Conservation (phyloP, 2,113 vertebrate species). For the Cavia aperea region DNA sequence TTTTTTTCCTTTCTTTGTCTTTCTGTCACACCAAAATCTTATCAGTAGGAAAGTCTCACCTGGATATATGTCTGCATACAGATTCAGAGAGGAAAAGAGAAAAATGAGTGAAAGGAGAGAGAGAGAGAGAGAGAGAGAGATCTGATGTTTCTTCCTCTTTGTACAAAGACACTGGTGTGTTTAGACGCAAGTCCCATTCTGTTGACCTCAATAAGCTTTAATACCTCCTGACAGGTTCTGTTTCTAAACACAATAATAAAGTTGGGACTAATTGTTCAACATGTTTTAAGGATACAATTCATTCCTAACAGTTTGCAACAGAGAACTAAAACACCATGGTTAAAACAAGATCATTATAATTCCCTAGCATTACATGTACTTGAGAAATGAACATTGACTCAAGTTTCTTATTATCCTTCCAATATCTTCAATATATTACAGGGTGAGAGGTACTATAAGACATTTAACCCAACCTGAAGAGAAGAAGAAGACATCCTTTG, state of each 20-base stretch:
- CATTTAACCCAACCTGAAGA: background rate
- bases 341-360: background rate
- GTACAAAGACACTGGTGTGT: background rate
- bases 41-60: background rate
- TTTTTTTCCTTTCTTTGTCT: too few species aligned
- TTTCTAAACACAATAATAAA: background rate
- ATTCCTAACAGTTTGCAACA: background rate
- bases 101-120: too few species aligned
- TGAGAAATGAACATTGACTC: background rate
- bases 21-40: too few species aligned
- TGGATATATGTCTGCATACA: background rate
- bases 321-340: background rate
- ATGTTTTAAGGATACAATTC: background rate
- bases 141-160: background rate
- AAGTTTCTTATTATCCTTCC: background rate
- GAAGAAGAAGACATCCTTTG: background rate
- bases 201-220: background rate
- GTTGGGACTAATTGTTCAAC: background rate
- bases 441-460: background rate
- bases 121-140: background rate
- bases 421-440: background rate
- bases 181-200: background rate
- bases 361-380: background rate
- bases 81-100: background rate
- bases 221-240: background rate